Percentiles rank a stretch among this genome's conserved stretches.
phyloP scores from a whole-genome alignment of 2,888 invertebrate species.

The Cantharis rustica region DNA sequence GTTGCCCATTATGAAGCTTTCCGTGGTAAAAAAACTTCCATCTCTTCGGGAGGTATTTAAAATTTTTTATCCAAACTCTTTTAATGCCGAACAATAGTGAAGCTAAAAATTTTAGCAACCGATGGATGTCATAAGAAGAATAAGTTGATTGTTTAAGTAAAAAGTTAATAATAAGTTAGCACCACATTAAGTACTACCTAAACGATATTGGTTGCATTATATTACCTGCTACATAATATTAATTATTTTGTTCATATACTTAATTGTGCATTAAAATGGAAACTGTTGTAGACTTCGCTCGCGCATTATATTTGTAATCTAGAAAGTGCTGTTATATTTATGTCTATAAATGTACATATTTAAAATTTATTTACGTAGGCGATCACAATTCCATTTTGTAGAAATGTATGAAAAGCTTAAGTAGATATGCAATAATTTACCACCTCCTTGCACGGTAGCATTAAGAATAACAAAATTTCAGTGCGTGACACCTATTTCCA shows the following conservation, averaged over 20 bases:
- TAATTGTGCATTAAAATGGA: neutral
- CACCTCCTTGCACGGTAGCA: neutral
- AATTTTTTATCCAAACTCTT: neutral
- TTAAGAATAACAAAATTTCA: conserved; percentile 4
- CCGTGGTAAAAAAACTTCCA: neutral
- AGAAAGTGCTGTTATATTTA: neutral
- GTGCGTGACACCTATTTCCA: conserved; percentile 4
- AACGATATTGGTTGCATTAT: neutral
- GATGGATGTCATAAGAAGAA: too few relatives aligned
- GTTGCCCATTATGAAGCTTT: neutral
- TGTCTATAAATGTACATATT: neutral
- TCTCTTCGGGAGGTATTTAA: neutral
- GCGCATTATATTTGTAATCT: neutral
- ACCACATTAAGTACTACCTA: neutral
- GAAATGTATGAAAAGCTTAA: neutral
- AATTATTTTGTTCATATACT: neutral
- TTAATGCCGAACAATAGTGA: neutral
- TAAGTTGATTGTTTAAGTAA: too few relatives aligned
- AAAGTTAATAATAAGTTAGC: too few relatives aligned
- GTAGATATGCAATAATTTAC: neutral
- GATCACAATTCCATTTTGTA: conserved; percentile 1
- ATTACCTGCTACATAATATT: neutral
- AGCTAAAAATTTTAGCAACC: too few relatives aligned
- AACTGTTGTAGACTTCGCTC: neutral
- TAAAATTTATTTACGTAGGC: neutral